A percentile compares a stretch with the other conserved stretches of the same genome.
These are phyloP conservation scores for Thunnus albacares DNA, from an alignment of 2,797 vertebrate species.

Conservation along the genomic window DNA sequence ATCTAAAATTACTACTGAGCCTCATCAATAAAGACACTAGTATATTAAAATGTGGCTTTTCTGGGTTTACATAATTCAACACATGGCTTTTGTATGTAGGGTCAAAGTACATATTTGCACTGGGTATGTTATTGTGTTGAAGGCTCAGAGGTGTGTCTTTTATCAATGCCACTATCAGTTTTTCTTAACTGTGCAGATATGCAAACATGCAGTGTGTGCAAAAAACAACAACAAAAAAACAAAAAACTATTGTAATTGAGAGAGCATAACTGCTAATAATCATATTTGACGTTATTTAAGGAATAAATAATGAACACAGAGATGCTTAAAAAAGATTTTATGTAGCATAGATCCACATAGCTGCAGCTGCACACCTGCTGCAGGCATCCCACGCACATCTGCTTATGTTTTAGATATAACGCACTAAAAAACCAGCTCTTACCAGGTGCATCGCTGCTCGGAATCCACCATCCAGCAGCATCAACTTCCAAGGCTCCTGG, in stretches of 20 bases:
- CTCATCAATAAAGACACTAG: too few species aligned
- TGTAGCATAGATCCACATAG: background rate
- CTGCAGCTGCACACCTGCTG: background rate
- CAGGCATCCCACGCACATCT: background rate
- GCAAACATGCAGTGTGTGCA: background rate
- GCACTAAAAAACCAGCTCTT: constrained; percentile 64
- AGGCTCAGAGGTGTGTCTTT: background rate
- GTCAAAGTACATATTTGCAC: constrained; percentile 35
- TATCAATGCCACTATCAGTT: background rate
- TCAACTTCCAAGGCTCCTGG: constrained; percentile 92
- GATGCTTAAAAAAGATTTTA: too few species aligned
- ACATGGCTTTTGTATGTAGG: background rate
- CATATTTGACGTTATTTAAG: background rate
- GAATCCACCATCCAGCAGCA: constrained; percentile 90
- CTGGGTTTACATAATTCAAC: background rate
- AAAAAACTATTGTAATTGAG: too few species aligned
- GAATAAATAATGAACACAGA: too few species aligned
- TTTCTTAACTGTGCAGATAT: too few species aligned
- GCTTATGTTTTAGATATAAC: background rate
- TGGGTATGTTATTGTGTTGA: background rate
- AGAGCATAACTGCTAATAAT: too few species aligned
- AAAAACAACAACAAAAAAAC: too few species aligned
- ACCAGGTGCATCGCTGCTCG: constrained; percentile 87
- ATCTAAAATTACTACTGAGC: background rate
- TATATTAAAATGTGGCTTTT: background rate